Evolutionary conservation across 2,888 invertebrate species (phyloP).

Genomic region (Eubasilissa splendida): DNA sequence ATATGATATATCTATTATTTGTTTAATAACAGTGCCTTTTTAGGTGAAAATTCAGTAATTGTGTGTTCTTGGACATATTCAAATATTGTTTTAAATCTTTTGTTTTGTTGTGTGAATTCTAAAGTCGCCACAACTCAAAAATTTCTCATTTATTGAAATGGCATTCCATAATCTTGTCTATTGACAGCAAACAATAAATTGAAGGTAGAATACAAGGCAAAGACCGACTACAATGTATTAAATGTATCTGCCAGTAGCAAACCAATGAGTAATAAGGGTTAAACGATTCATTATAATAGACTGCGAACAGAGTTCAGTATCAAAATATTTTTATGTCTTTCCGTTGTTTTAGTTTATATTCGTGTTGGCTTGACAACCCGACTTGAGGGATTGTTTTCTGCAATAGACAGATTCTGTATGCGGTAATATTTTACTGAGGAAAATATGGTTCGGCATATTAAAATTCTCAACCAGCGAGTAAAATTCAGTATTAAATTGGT

Average conservation of each 20-base stretch:
- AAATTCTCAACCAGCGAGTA: constrained; percentile 1
- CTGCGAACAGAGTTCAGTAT: background rate
- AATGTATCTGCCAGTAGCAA: background rate
- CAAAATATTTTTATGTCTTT: background rate
- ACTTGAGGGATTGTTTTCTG: constrained; percentile 18
- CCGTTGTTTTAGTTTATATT: background rate
- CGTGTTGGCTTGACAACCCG: background rate
- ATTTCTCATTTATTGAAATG: constrained; percentile 9
- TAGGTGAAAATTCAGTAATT: too few species aligned
- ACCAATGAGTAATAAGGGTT: background rate
- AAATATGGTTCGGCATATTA: constrained; percentile 1
- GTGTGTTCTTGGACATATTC: too few species aligned
- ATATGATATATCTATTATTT: too few species aligned
- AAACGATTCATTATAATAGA: background rate
- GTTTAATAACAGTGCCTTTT: too few species aligned
- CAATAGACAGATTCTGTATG: constrained; percentile 15
- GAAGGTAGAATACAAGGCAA: background rate
- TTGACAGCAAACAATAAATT: constrained; percentile 12
- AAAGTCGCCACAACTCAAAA: background rate
- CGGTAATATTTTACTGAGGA: constrained; percentile 1
- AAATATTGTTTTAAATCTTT: too few species aligned
- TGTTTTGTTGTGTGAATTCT: too few species aligned
- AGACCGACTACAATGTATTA: background rate
- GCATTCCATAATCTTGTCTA: constrained; percentile 17
- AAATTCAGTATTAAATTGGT: too few species aligned